Conservation (phyloP, 2,797 vertebrate genomes). For the Pantherophis vulpinus region DNA sequence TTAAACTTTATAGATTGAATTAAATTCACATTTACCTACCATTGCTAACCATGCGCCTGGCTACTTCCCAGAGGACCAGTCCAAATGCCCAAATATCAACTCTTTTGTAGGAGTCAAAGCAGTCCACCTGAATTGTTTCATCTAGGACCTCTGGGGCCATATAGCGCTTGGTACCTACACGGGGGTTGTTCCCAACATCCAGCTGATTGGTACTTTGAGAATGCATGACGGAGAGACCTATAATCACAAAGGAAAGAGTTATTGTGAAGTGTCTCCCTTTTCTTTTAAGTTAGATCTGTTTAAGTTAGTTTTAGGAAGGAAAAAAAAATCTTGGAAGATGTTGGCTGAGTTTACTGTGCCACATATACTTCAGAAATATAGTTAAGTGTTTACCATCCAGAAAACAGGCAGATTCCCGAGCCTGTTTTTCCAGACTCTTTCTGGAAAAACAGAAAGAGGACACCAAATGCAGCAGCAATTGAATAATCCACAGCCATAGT, state of each 20-base stretch:
- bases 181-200: conserved; percentile 95
- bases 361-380: too few relatives aligned
- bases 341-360: background rate
- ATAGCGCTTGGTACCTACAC: conserved; percentile 97
- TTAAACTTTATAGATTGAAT: background rate
- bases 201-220: conserved; percentile 96
- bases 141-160: conserved; percentile 97
- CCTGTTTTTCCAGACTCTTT: too few relatives aligned
- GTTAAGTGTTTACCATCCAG: background rate
- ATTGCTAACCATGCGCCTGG: conserved; percentile 93
- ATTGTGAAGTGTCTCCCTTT: accelerated
- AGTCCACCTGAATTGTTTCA: conserved; percentile 94
- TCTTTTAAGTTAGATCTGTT: background rate
- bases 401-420: background rate
- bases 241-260: conserved; percentile 24
- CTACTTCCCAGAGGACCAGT: conserved; percentile 94
- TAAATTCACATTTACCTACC: conserved; percentile 73
- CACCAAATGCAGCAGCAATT: background rate
- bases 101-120: conserved; percentile 94
- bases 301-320: background rate
- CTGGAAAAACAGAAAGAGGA: background rate
- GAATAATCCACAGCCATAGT: background rate
- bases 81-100: conserved; percentile 98
- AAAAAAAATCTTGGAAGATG: background rate
- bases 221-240: conserved; percentile 96